Percentiles rank a stretch among this genome's conserved stretches.
These are phyloP conservation scores for Ptiloglossa arizonensis DNA, from an alignment of 1,140 invertebrate genomes.

Conservation along the genomic window DNA sequence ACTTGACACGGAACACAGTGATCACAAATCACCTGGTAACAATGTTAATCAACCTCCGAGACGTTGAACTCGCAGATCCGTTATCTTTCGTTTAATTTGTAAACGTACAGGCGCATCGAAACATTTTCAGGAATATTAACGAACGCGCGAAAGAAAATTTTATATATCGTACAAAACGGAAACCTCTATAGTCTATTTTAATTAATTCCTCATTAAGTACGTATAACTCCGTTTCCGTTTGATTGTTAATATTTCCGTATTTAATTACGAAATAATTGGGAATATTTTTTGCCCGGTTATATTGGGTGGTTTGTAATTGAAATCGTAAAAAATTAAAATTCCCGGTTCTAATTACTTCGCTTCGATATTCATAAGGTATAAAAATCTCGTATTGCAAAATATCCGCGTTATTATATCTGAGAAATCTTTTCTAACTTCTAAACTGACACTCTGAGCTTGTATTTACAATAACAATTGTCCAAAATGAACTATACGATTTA, in stretches of 20 bases:
- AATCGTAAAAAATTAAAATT: background rate
- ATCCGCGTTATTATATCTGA: no score
- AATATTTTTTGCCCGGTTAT: background rate
- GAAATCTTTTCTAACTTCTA: no score
- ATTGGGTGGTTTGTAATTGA: background rate
- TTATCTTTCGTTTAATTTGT: no score
- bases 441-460: no score
- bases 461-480: no score
- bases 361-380: no score
- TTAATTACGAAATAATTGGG: no score
- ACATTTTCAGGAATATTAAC: constrained; percentile 31
- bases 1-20: no score
- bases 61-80: constrained; percentile 34
- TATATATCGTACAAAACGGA: background rate
- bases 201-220: background rate
- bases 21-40: constrained; percentile 52
- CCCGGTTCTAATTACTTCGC: background rate
- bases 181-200: background rate
- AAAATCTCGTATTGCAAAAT: no score
- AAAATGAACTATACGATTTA: no score
- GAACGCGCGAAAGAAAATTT: constrained; percentile 15
- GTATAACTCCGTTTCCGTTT: background rate
- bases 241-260: background rate
- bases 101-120: constrained; percentile 26
- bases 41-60: constrained; percentile 28